A percentile compares a stretch with the other conserved stretches of the same genome.
These are phyloP conservation scores for Pterocles burchelli DNA, from an alignment of 2,113 vertebrate genomes.

Conservation along the genomic window DNA sequence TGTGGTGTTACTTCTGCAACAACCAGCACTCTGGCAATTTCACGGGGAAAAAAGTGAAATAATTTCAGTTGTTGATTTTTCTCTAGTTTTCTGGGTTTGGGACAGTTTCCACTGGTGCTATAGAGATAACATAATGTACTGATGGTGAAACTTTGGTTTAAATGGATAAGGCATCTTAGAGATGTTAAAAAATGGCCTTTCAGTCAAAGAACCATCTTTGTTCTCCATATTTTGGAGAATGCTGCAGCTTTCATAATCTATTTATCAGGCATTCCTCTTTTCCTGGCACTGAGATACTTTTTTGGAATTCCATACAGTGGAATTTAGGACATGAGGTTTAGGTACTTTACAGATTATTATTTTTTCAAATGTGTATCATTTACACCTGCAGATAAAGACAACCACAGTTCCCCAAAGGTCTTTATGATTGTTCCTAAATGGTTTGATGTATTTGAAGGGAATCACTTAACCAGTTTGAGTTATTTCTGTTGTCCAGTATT, in stretches of 20 bases:
- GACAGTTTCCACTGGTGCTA: background rate
- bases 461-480: background rate
- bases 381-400: background rate
- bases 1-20: background rate
- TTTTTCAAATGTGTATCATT: background rate
- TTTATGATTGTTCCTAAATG: background rate
- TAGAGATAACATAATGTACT: background rate
- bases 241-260: background rate
- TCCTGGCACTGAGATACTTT: background rate
- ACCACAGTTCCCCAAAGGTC: background rate
- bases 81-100: background rate
- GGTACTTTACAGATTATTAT: background rate
- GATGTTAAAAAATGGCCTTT: background rate
- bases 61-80: background rate
- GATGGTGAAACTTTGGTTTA: background rate
- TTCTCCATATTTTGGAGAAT: background rate
- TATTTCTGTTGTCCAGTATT: background rate
- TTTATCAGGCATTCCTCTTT: background rate
- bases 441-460: background rate
- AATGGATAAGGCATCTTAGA: background rate
- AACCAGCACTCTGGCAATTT: accelerated
- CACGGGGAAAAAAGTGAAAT: background rate
- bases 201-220: background rate
- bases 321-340: background rate
- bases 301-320: background rate